Evolutionary conservation across 2,797 vertebrate species (phyloP).

Genomic region (Sternarchorhynchus goeldii): DNA sequence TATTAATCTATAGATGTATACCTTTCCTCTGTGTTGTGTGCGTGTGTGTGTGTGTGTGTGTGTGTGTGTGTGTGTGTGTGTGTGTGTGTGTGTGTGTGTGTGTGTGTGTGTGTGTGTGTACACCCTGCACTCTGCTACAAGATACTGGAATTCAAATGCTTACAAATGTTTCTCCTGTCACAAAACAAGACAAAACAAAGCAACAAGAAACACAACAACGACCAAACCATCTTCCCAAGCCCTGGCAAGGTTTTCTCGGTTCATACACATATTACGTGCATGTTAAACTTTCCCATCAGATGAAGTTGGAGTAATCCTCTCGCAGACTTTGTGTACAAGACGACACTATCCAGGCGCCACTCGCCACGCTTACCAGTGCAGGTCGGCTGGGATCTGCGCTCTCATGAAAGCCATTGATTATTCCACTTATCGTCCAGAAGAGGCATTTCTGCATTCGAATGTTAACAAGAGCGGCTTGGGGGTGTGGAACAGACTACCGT

Average conservation of each 20-base stretch:
- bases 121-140: no score
- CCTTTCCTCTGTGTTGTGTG: constrained; percentile 50
- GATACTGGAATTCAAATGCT: no score
- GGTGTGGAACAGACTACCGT: constrained; percentile 6
- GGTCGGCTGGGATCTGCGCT: constrained; percentile 6
- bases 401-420: constrained; percentile 15
- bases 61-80: constrained; percentile 7
- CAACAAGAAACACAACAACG: no score
- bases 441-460: constrained; percentile 24
- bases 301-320: no score
- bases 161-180: no score
- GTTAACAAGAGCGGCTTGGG: constrained; percentile 4
- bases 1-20: constrained; percentile 60
- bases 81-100: neutral
- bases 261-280: no score
- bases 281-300: neutral
- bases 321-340: neutral
- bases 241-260: no score
- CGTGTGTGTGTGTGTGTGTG: neutral
- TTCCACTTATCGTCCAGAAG: constrained; percentile 13
- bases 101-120: neutral
- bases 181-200: no score
- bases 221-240: no score
- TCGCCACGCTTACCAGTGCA: neutral
- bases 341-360: neutral